These are phyloP conservation scores for Saimiri boliviensis DNA, from an alignment of 2,113 vertebrate species.

Conservation along the genomic window DNA sequence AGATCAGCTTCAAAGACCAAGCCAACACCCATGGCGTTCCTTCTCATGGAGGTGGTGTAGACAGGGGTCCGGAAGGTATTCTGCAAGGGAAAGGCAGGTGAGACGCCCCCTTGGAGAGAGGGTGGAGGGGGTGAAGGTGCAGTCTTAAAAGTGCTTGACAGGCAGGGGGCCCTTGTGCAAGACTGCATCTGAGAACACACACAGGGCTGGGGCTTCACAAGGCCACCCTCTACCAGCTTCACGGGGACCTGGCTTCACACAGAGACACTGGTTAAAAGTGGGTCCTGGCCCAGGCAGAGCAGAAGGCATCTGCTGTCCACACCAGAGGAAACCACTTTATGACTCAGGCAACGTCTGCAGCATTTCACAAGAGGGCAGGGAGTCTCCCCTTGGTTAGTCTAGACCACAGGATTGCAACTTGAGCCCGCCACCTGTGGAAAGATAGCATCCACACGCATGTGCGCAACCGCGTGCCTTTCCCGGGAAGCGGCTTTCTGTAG, in stretches of 20 bases:
- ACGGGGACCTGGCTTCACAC: fast-evolving
- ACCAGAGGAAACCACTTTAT: fast-evolving
- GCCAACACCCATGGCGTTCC: slow-evolving; percentile 94
- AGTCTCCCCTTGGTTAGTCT: neutral
- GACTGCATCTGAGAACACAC: neutral
- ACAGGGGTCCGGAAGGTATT: slow-evolving; percentile 94
- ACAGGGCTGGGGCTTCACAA: fast-evolving
- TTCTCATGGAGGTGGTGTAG: slow-evolving; percentile 94
- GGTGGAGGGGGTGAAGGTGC: fast-evolving
- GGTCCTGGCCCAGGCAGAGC: fast-evolving
- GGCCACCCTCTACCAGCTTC: fast-evolving
- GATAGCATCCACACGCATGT: neutral
- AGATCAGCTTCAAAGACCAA: slow-evolving; percentile 97
- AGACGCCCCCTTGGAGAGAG: fast-evolving
- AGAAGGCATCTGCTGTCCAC: fast-evolving
- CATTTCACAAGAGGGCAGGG: neutral
- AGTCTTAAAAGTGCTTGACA: neutral
- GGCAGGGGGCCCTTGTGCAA: fast-evolving
- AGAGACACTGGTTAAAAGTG: fast-evolving
- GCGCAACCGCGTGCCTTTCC: fast-evolving
- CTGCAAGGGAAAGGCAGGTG: slow-evolving; percentile 70
- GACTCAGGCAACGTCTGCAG: neutral
- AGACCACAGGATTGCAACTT: neutral
- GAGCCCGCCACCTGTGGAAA: fast-evolving
- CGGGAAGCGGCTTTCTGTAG: fast-evolving